Evolutionary conservation across 2,888 invertebrate species (phyloP), one percentile per base, ranked within the genome.

Genomic region (Thereva nobilitata): DNA sequence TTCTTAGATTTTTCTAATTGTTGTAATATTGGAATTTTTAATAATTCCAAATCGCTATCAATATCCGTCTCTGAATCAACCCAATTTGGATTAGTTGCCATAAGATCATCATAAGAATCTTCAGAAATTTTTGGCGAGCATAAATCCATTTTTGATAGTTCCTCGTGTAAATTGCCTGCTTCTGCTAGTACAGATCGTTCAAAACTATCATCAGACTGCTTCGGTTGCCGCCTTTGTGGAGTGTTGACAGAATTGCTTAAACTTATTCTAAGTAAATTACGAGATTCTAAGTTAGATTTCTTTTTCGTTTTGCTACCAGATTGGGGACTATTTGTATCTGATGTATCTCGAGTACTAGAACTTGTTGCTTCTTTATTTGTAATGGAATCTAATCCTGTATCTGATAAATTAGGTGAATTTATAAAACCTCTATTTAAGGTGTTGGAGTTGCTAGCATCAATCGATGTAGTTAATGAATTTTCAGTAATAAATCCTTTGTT

Each of bases 211-310:
- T 8, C 34, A 23, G 61, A 50, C 1, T n/a, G 7, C 10, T 68
- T 52, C 40, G 12, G 72, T n/a, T 0, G 75, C 2, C 23, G 23
- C 23, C 23, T 23, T 23, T 23, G 74, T 0, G 75, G 72, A 67
- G 70, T 72, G 12, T 71, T 63, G 0, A 75, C 69, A 0, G 74
- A 73, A 70, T 75, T 75, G 0, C 74, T 71, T 12, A 76, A 64
- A 54, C 74, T 76, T 2, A 75, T 12, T 64, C 75, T 76, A 0
- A 76, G 68, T 4, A 76, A 55, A 23, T 53, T 56, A 4, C 7
- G 5, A 5, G 2, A 37, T 34, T 47, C 35, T 8, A 35, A 4
- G 8, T 12, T 12, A 0, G n/a, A 40, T 41, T 42, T 56, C 50
- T 23, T 8, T 8, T 34, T 23, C n/a, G 1, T 47, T 9, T 41